Percentiles rank a stretch among this genome's conserved stretches.
These are phyloP conservation scores for Yasuhikotakia modesta DNA, from an alignment of 2,797 vertebrate genomes.

Conservation along the genomic window DNA sequence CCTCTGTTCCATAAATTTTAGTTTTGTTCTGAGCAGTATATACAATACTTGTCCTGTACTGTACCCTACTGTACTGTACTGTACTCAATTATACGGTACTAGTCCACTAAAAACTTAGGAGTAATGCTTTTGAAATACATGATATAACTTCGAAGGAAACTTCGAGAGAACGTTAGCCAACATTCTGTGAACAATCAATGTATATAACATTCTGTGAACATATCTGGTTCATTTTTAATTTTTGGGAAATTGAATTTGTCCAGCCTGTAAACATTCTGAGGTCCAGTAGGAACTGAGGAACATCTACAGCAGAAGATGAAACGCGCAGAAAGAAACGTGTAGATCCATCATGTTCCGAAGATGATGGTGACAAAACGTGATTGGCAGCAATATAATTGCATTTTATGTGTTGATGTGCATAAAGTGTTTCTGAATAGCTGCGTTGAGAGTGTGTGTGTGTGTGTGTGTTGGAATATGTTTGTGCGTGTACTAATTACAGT, in stretches of 20 bases:
- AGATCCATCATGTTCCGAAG: neutral
- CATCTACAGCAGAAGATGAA: neutral
- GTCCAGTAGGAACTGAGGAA: neutral
- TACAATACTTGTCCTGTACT: neutral
- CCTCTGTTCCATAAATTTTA: neutral
- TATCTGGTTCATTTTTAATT: too few relatives aligned
- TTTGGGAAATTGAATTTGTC: too few relatives aligned
- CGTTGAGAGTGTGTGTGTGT: constrained; percentile 10
- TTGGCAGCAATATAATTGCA: constrained; percentile 37
- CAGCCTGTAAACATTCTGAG: neutral
- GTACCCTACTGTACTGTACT: neutral
- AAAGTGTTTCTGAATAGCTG: constrained; percentile 28
- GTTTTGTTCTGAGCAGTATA: neutral
- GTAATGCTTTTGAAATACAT: too few relatives aligned
- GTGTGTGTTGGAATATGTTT: constrained; percentile 47
- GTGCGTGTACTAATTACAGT: constrained; percentile 54
- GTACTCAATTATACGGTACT: too few relatives aligned
- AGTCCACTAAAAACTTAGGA: too few relatives aligned
- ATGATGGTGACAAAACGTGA: constrained; percentile 9
- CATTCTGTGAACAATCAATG: too few relatives aligned
- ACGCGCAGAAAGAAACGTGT: neutral
- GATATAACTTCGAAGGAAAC: too few relatives aligned
- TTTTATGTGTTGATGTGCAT: constrained; percentile 35
- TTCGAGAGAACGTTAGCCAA: too few relatives aligned
- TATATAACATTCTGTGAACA: too few relatives aligned